Conservation (phyloP, 2,797 vertebrate genomes). For the Chelon labrosus region DNA sequence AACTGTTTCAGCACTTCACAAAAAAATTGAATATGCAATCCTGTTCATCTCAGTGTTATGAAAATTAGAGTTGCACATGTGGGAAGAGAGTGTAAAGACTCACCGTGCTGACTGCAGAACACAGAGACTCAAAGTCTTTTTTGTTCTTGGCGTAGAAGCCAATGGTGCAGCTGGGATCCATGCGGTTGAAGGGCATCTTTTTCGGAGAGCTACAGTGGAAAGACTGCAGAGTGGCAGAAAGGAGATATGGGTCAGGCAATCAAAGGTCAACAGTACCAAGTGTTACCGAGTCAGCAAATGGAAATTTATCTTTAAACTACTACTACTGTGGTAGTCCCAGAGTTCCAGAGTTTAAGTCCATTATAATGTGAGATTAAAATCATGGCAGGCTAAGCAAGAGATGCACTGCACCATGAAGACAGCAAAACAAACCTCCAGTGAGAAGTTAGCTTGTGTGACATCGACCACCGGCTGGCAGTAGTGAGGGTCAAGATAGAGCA, state of each 20-base stretch:
- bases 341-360: not conserved
- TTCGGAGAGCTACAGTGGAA: constrained; percentile 93
- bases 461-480: constrained; percentile 93
- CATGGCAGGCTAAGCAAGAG: not conserved
- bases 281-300: not conserved
- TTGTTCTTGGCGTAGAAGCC: constrained; percentile 92
- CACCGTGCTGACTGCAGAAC: constrained; percentile 86
- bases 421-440: constrained; percentile 86
- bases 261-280: not conserved
- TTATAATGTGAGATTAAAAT: constrained; percentile 2
- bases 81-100: constrained; percentile 52
- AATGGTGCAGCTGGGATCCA: constrained; percentile 96
- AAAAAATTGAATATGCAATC: not conserved
- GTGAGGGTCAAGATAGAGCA: constrained; percentile 95
- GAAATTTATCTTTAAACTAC: constrained; percentile 1
- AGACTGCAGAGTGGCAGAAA: constrained; percentile 77
- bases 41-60: not conserved
- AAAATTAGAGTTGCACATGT: not conserved
- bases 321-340: not conserved
- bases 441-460: constrained; percentile 85
- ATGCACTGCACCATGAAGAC: not conserved
- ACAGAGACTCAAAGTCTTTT: constrained; percentile 90
- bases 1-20: not conserved
- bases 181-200: constrained; percentile 92
- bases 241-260: not conserved